phyloP scores from a whole-genome alignment of 1,140 invertebrate species.

The Bombus terrestris region DNA sequence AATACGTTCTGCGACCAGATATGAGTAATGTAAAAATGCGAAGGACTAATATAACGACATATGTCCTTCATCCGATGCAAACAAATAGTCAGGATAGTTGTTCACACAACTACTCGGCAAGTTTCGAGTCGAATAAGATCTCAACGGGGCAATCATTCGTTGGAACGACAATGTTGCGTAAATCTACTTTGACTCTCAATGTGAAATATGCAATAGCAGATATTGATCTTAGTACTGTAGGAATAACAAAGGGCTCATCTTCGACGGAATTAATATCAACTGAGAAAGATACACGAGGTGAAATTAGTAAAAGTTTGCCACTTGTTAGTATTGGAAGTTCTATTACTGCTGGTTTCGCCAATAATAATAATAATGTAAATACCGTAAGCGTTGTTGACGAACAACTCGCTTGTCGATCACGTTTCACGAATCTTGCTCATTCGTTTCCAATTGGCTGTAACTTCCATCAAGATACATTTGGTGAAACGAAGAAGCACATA shows the following conservation, averaged over 20 bases:
- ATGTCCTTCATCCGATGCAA: constrained; percentile 68
- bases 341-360: background rate
- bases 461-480: background rate
- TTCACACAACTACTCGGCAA: constrained; percentile 32
- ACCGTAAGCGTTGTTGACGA: no score
- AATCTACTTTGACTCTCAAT: constrained; percentile 75
- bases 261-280: constrained; percentile 45
- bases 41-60: constrained; percentile 73
- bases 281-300: constrained; percentile 37
- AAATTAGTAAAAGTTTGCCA: constrained; percentile 72
- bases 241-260: constrained; percentile 44
- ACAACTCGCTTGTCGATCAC: background rate
- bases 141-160: background rate
- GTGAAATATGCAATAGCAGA: constrained; percentile 71
- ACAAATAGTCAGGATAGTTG: constrained; percentile 37
- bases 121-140: constrained; percentile 2
- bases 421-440: no score
- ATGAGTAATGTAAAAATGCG: constrained; percentile 78
- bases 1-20: constrained; percentile 82
- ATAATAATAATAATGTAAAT: background rate
- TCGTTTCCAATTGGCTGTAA: constrained; percentile 5
- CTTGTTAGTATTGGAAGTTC: background rate
- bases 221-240: constrained; percentile 58
- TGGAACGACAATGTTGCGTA: constrained; percentile 54
- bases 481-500: background rate